A percentile compares a stretch with the other conserved stretches of the same genome.
These are phyloP conservation scores for Struthio camelus DNA, from an alignment of 2,113 vertebrate genomes.

Conservation along the genomic window DNA sequence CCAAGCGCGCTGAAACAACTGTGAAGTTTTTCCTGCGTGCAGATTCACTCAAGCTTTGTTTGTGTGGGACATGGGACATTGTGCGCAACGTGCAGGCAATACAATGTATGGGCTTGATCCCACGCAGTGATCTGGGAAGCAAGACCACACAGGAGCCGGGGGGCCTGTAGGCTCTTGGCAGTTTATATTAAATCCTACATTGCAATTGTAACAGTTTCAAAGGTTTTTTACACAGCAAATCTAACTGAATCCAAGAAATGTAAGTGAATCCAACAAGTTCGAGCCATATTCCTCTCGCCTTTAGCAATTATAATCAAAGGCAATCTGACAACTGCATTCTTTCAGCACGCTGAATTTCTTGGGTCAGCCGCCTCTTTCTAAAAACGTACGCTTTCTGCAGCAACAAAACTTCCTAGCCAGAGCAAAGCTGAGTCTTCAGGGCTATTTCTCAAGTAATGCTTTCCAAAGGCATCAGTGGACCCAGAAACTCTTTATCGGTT, in stretches of 20 bases:
- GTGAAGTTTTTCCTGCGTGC: background rate
- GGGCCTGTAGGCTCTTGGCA: background rate
- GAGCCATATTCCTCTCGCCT: background rate
- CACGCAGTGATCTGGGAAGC: background rate
- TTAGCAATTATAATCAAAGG: background rate
- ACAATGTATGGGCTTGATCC: rapidly evolving
- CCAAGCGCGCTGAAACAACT: rapidly evolving
- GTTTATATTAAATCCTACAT: rapidly evolving
- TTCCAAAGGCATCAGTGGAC: background rate
- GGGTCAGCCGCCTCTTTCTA: background rate
- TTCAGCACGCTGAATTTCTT: background rate
- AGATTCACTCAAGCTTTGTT: background rate
- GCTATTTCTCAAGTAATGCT: background rate
- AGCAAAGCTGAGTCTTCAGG: background rate
- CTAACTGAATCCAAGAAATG: background rate
- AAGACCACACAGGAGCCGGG: background rate
- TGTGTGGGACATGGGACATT: rapidly evolving
- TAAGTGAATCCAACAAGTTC: background rate
- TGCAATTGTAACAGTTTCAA: background rate
- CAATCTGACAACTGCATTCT: background rate
- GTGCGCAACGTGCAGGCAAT: background rate
- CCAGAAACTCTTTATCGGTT: background rate
- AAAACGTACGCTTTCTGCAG: background rate
- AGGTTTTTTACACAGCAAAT: background rate
- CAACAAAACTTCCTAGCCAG: background rate